A percentile compares a stretch with the other conserved stretches of the same genome.
These are phyloP conservation scores for Thomomys bottae DNA, from an alignment of 2,113 vertebrate species.

Conservation along the genomic window DNA sequence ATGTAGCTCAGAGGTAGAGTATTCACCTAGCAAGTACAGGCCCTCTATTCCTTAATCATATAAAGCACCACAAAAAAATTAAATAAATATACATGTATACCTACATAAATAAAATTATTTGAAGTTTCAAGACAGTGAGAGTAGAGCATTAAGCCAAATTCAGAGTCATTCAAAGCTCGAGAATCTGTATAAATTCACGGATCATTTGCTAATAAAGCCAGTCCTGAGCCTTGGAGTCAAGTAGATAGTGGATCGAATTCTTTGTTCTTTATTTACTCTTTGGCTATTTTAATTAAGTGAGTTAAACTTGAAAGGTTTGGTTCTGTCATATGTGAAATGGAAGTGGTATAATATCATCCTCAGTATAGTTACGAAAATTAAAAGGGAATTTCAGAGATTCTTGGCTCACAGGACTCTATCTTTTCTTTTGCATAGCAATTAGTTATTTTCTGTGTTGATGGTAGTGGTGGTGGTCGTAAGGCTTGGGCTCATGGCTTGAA, in stretches of 20 bases:
- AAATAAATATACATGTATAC: no score
- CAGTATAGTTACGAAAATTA: not conserved
- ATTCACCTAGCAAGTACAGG: not conserved
- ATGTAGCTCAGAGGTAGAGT: no score
- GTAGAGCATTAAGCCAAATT: not conserved
- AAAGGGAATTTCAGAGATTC: not conserved
- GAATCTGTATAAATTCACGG: not conserved
- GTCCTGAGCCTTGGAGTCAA: not conserved
- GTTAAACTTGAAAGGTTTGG: slow-evolving; percentile 1
- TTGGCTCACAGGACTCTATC: not conserved
- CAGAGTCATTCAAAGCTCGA: not conserved
- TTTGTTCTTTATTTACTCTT: slow-evolving; percentile 9
- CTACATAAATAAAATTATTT: no score
- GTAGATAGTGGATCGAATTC: not conserved
- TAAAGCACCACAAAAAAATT: no score
- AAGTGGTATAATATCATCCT: not conserved
- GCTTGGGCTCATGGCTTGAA: no score
- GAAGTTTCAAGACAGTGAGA: not conserved
- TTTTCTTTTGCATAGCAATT: not conserved
- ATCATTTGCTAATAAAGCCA: not conserved
- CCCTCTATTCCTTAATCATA: not conserved
- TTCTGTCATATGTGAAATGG: not conserved
- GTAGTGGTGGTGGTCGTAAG: no score
- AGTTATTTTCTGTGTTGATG: not conserved
- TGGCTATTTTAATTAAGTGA: not conserved